Evolutionary conservation across 2,888 invertebrate genomes (phyloP).

Genomic region (Ischnura elegans): DNA sequence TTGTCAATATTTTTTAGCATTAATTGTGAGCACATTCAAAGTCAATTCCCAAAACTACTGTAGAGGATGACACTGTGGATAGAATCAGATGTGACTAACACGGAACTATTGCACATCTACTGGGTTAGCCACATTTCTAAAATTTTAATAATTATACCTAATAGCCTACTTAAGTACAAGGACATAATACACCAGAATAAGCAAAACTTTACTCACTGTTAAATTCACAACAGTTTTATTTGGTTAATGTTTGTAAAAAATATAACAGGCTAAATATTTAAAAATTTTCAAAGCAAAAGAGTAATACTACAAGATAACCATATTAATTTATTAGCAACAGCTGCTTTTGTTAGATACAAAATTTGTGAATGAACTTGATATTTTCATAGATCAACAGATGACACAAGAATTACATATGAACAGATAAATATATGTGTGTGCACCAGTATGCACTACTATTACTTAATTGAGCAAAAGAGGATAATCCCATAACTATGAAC

Average conservation of each 20-base stretch:
- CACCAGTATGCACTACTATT: constrained; percentile 29
- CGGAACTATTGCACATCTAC: neutral
- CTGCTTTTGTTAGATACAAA: constrained; percentile 51
- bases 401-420: constrained; percentile 26
- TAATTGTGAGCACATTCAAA: neutral
- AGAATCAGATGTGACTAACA: neutral
- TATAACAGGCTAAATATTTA: neutral
- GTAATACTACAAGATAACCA: constrained; percentile 59
- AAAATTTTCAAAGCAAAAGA: constrained; percentile 50
- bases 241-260: constrained; percentile 2
- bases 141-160: neutral
- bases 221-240: constrained; percentile 4
- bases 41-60: neutral
- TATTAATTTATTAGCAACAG: constrained; percentile 55
- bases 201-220: constrained; percentile 1
- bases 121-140: neutral
- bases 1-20: too few species aligned
- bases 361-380: constrained; percentile 27
- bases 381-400: constrained; percentile 22
- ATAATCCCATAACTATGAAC: neutral
- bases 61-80: neutral
- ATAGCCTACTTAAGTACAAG: neutral
- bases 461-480: constrained; percentile 30
- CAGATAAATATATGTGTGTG: constrained; percentile 22
- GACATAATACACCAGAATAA: neutral